A percentile compares a stretch with the other conserved stretches of the same genome.
phyloP scores from a whole-genome alignment of 2,888 invertebrate genomes.

The Sympetrum striolatum region DNA sequence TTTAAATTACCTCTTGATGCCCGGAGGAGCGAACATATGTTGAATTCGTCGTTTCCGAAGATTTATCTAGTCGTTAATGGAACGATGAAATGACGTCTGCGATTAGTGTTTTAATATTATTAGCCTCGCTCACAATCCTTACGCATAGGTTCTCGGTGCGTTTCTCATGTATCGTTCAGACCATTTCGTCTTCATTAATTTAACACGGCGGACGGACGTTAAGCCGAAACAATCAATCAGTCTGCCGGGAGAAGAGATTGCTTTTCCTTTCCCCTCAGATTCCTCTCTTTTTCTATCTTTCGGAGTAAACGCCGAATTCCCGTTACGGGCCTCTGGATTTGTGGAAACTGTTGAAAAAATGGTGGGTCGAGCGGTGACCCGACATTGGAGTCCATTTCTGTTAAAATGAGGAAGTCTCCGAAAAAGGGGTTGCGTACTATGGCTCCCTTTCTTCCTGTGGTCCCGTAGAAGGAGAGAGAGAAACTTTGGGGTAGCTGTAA shows the following conservation, averaged over 20 bases:
- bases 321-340: neutral
- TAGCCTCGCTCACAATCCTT: neutral
- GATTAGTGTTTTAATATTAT: neutral
- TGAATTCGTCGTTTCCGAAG: neutral
- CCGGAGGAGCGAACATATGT: neutral
- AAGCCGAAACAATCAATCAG: constrained; percentile 10
- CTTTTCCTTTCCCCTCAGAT: neutral
- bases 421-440: neutral
- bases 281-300: neutral
- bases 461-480: neutral
- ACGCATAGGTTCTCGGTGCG: neutral
- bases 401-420: neutral
- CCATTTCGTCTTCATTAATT: constrained; percentile 25
- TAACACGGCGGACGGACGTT: neutral
- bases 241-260: neutral
- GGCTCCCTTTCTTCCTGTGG: neutral
- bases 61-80: neutral
- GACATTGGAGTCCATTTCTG: neutral
- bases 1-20: too few relatives aligned
- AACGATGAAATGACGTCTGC: neutral
- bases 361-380: neutral
- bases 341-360: neutral
- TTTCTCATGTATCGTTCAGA: neutral
- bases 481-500: too few relatives aligned
- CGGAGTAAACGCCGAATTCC: neutral